Evolutionary conservation across 2,113 vertebrate genomes (phyloP).

Genomic region (Etia nguti): DNA sequence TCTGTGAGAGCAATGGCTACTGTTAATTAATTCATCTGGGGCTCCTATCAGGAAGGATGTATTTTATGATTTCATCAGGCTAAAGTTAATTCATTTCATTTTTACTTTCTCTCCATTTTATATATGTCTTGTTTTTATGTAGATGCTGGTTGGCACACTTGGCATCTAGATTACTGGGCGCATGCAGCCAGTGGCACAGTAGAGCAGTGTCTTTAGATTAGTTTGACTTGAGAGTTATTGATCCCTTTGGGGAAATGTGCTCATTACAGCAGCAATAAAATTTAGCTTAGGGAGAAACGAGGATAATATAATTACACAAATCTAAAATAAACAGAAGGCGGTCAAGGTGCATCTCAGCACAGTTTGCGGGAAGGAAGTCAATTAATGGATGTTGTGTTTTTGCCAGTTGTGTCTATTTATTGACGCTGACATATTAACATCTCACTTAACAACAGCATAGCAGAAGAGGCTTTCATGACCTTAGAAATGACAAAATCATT

Average conservation of each 20-base stretch:
- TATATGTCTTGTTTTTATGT: background rate
- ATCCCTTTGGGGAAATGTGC: background rate
- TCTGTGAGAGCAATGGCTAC: background rate
- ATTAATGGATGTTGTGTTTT: background rate
- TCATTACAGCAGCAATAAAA: background rate
- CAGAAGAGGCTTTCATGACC: background rate
- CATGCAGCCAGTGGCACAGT: background rate
- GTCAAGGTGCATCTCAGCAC: background rate
- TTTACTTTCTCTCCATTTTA: background rate
- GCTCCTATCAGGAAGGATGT: background rate
- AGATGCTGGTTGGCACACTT: background rate
- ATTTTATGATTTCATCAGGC: background rate
- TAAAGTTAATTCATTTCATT: background rate
- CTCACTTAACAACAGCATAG: background rate
- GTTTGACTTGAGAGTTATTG: conserved; percentile 8
- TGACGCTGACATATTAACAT: background rate
- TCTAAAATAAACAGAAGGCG: background rate
- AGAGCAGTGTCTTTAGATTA: conserved; percentile 5
- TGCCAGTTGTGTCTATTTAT: background rate
- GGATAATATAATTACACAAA: background rate
- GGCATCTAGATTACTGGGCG: background rate
- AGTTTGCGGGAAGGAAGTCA: background rate
- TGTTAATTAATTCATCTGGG: background rate
- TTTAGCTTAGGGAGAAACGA: background rate
- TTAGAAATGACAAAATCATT: background rate